Evolutionary conservation across 2,113 vertebrate genomes (phyloP).

Genomic region (Brachypteracias leptosomus): DNA sequence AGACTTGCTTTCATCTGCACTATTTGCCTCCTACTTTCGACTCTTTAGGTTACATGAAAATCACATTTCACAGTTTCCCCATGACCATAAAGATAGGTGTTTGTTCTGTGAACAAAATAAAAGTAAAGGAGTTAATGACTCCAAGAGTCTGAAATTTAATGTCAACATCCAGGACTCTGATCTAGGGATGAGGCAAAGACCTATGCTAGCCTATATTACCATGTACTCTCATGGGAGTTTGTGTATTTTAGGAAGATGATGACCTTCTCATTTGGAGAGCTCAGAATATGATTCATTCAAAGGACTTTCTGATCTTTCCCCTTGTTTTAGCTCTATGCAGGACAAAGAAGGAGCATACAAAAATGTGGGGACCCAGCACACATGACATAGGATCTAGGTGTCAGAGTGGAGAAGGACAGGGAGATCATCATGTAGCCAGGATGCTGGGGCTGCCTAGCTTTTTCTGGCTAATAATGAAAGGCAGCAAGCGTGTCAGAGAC

Average conservation of each 20-base stretch:
- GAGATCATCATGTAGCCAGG: not conserved
- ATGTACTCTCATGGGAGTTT: not conserved
- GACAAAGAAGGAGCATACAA: not conserved
- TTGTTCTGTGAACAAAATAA: not conserved
- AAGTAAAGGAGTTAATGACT: not conserved
- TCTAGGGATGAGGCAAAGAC: not conserved
- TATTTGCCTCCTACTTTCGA: not conserved
- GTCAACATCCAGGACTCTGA: not conserved
- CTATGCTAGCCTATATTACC: not conserved
- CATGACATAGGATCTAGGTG: not conserved
- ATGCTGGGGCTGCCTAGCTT: constrained; percentile 3
- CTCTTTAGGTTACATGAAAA: constrained; percentile 24
- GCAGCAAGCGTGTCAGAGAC: constrained; percentile 63
- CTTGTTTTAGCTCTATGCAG: not conserved
- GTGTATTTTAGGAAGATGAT: accelerated
- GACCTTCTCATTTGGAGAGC: not conserved
- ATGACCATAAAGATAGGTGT: not conserved
- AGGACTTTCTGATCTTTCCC: not conserved
- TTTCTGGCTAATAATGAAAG: constrained; percentile 68
- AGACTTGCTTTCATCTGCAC: constrained; percentile 7
- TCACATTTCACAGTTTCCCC: constrained; percentile 36
- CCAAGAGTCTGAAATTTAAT: not conserved
- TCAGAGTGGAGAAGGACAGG: not conserved
- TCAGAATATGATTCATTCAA: not conserved
- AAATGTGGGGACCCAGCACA: not conserved